These are phyloP conservation scores for Pseudomyrmex gracilis DNA, from an alignment of 1,140 invertebrate species.

Conservation along the genomic window DNA sequence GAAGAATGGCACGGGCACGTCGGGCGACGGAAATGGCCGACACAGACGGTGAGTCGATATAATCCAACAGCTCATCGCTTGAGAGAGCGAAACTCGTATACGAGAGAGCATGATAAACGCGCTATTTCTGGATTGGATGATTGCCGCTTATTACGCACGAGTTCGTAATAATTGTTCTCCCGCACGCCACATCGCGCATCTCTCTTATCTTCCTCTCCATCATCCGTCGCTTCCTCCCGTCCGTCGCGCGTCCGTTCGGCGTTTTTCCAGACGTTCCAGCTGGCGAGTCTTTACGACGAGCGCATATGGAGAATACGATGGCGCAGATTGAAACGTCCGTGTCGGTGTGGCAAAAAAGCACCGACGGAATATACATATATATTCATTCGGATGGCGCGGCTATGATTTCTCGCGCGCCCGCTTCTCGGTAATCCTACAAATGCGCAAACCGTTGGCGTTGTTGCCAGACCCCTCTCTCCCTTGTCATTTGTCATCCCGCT, in stretches of 20 bases:
- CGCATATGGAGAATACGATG: background rate
- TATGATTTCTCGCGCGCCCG: background rate
- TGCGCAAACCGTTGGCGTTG: background rate
- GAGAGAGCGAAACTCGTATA: slow-evolving; percentile 6
- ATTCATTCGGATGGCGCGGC: background rate
- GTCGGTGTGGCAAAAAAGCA: background rate
- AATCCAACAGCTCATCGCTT: background rate
- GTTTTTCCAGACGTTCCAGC: slow-evolving; percentile 19
- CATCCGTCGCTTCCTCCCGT: background rate
- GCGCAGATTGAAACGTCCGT: background rate
- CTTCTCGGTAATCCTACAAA: slow-evolving; percentile 51
- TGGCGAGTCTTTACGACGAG: background rate
- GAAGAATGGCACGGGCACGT: slow-evolving; percentile 13
- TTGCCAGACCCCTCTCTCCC: background rate
- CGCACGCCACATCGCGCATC: slow-evolving; percentile 25
- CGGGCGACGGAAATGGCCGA: slow-evolving; percentile 28
- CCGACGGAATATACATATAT: background rate
- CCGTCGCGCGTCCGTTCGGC: background rate
- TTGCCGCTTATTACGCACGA: slow-evolving; percentile 54
- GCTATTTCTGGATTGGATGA: slow-evolving; percentile 59
- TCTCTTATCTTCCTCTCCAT: background rate
- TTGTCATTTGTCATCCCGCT: slow-evolving; percentile 28
- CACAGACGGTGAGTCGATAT: slow-evolving; percentile 25
- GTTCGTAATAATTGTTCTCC: slow-evolving; percentile 59
- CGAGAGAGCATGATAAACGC: slow-evolving; percentile 47